phyloP scores from a whole-genome alignment of 2,888 invertebrate genomes.

The Apamea crenata region DNA sequence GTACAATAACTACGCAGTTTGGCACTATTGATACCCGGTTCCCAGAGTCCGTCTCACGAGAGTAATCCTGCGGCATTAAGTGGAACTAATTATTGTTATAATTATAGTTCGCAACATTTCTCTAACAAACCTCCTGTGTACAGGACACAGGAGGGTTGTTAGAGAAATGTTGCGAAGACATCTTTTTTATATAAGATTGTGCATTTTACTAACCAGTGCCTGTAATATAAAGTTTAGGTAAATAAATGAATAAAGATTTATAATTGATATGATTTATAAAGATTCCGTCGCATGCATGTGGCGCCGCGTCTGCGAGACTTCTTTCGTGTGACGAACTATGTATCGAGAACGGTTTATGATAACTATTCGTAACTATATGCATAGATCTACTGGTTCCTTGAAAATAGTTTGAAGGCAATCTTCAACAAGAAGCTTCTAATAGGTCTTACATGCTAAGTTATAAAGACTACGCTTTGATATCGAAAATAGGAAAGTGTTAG shows the following conservation, averaged over 20 bases:
- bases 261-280: too few species aligned
- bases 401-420: slow-evolving; percentile 24
- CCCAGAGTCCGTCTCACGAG: not conserved
- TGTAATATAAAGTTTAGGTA: not conserved
- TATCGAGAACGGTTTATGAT: not conserved
- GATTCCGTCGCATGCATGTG: not conserved
- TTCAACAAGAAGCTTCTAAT: not conserved
- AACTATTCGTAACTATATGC: not conserved
- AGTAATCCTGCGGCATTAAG: not conserved
- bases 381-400: slow-evolving; percentile 2
- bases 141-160: too few species aligned
- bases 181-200: not conserved
- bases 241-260: not conserved
- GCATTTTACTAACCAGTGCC: not conserved
- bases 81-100: not conserved
- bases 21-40: not conserved
- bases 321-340: not conserved
- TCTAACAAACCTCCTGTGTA: not conserved
- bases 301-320: not conserved
- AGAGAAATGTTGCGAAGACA: too few species aligned
- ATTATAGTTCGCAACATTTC: not conserved
- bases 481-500: not conserved
- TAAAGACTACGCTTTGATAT: not conserved
- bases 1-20: slow-evolving; percentile 24
- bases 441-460: not conserved